Percentiles rank a stretch among this genome's conserved stretches.
phyloP scores from a whole-genome alignment of 2,113 vertebrate genomes.

The Aramus guarauna region DNA sequence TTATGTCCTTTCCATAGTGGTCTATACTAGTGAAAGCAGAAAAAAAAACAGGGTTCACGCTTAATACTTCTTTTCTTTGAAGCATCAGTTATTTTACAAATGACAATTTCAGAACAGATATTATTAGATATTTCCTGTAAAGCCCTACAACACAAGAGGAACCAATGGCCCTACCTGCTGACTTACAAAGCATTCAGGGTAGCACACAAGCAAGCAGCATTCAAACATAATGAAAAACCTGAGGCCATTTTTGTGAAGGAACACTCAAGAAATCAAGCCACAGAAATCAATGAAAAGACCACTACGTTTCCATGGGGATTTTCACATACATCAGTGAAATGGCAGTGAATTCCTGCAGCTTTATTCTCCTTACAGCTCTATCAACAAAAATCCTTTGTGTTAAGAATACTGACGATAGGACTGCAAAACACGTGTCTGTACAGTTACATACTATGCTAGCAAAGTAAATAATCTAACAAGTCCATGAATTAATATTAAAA shows the following conservation, averaged over 20 bases:
- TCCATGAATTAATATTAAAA: neutral
- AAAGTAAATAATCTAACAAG: neutral
- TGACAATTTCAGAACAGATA: neutral
- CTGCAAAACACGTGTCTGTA: neutral
- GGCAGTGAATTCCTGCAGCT: neutral
- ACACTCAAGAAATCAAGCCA: neutral
- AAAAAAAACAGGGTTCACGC: neutral
- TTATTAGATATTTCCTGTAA: neutral
- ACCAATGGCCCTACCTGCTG: neutral
- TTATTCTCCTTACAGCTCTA: neutral
- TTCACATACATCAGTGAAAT: neutral
- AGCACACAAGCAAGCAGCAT: neutral
- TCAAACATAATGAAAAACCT: neutral
- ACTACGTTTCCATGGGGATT: neutral
- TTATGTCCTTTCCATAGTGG: neutral
- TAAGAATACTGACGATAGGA: neutral
- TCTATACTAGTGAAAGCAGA: neutral
- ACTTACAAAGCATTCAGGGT: neutral
- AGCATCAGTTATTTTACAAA: neutral
- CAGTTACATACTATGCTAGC: neutral
- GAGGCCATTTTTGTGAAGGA: neutral
- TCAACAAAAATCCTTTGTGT: neutral
- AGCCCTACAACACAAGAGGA: neutral
- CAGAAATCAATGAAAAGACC: neutral
- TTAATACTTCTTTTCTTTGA: neutral